Base-by-base conservation (phyloP, 2,888 invertebrate genomes). In the Altica lythri region DNA sequence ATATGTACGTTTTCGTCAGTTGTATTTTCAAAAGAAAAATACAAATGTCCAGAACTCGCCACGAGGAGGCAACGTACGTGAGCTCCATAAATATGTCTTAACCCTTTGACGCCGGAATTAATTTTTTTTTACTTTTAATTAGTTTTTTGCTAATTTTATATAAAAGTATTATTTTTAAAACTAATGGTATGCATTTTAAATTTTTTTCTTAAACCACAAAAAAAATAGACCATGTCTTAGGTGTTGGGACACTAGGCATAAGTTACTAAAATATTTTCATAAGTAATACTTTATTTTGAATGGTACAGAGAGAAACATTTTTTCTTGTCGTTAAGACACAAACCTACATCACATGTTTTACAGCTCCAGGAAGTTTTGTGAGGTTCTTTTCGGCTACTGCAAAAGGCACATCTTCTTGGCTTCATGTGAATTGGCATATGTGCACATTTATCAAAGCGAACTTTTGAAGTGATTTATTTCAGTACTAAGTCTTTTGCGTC, bases 341-440 rank as follows among this genome's bases (percentile, higher is more conserved):
- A n/a, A 2, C 37, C 19, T 13, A 47, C 47, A 14, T 47, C 10
- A 19, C 47, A 47, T 4, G 47, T 37, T 1, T 35, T 18, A 19
- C 47, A 47, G 6, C 14, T 35, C 37, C 47, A 47, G 9, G 13
- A n/a, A 10, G 19, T 19, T 9, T 32, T 34, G 19, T 19, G 46
- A 6, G 10, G 12, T 10, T 46, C 19, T 34, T 46, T 34, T 12
- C 6, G 6, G 2, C 32, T 35, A 19, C 46, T 46, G 19, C 46
- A 46, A 6, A 17, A 12, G 1, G 34, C 10, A 12, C 34, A 46
- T 12, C 46, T 16, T 8, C 5, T 6, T 35, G 12, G 13, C 1
- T n/a, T 27, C 4, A 9, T 4, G 6, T 2, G 8, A 6, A 25
- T 6, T 2, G 43, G 43, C 27, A 43, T 12, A 27, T 43, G 43